Evolutionary conservation across 2,113 vertebrate genomes (phyloP).

Genomic region (Corythornis madagascariensis): DNA sequence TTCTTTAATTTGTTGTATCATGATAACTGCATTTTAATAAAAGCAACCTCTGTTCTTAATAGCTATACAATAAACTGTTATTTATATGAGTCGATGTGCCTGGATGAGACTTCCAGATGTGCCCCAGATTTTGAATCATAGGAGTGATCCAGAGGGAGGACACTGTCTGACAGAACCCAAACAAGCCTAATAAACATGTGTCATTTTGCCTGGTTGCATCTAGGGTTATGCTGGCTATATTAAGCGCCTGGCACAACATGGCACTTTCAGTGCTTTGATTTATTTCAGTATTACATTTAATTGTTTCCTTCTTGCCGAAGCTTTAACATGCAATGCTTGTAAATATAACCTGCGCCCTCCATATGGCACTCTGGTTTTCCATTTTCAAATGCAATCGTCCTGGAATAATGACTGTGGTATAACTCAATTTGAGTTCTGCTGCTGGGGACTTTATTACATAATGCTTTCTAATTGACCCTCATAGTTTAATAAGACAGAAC

Average conservation of each 20-base stretch:
- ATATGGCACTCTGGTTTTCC: constrained; percentile 84
- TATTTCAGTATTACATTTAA: constrained; percentile 82
- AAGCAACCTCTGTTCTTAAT: constrained; percentile 80
- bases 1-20: constrained; percentile 82
- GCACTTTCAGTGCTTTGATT: constrained; percentile 75
- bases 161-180: constrained; percentile 29
- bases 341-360: constrained; percentile 80
- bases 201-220: constrained; percentile 63
- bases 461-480: constrained; percentile 98
- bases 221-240: constrained; percentile 60
- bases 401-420: constrained; percentile 85
- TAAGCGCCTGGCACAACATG: constrained; percentile 68
- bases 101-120: constrained; percentile 75
- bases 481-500: constrained; percentile 95
- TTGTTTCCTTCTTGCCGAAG: constrained; percentile 85
- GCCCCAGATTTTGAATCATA: constrained; percentile 73
- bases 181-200: constrained; percentile 59
- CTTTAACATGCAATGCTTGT: constrained; percentile 81
- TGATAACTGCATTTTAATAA: constrained; percentile 83
- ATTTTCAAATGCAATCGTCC: constrained; percentile 85
- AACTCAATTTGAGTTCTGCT: constrained; percentile 98
- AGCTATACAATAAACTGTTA: constrained; percentile 81
- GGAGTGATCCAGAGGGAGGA: constrained; percentile 44
- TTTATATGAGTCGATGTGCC: constrained; percentile 73
- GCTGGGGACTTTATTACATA: constrained; percentile 96